A percentile compares a stretch with the other conserved stretches of the same genome.
Conservation (phyloP, 2,797 vertebrate species). For the Sebastes steindachneri region DNA sequence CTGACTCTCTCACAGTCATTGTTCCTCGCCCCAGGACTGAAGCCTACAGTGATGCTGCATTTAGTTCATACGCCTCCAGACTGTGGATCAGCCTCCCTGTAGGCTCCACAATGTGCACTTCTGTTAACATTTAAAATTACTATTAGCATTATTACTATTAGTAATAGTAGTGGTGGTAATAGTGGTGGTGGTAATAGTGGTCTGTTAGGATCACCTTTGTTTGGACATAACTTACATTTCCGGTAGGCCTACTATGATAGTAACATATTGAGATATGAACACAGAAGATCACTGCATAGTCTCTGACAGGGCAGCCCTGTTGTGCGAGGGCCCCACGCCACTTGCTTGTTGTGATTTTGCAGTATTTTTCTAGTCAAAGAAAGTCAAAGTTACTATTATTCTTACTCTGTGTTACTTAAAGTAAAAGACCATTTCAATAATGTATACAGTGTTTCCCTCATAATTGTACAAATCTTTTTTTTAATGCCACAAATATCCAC, state of each 20-base stretch:
- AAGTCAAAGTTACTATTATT: not conserved
- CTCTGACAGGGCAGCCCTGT: not conserved
- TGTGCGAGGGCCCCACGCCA: not conserved
- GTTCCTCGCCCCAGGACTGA: constrained; percentile 6
- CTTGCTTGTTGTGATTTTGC: not conserved
- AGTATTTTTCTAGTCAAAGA: not conserved
- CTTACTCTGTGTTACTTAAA: not conserved
- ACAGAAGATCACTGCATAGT: not conserved
- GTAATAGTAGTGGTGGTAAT: not conserved
- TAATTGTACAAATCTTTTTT: no score
- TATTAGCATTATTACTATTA: not conserved
- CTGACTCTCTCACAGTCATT: constrained; percentile 14
- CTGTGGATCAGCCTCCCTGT: not conserved
- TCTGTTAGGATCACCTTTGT: not conserved
- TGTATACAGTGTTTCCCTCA: no score
- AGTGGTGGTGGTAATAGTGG: not conserved
- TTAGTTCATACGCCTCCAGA: constrained; percentile 14
- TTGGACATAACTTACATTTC: not conserved
- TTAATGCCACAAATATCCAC: no score
- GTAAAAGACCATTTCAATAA: not conserved
- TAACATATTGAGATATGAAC: not conserved
- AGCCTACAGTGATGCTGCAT: constrained; percentile 34
- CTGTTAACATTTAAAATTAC: not conserved
- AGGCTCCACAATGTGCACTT: not conserved
- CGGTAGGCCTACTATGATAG: no score